Evolutionary conservation across 2,797 vertebrate genomes (phyloP).

Genomic region (Hyperoplus immaculatus): DNA sequence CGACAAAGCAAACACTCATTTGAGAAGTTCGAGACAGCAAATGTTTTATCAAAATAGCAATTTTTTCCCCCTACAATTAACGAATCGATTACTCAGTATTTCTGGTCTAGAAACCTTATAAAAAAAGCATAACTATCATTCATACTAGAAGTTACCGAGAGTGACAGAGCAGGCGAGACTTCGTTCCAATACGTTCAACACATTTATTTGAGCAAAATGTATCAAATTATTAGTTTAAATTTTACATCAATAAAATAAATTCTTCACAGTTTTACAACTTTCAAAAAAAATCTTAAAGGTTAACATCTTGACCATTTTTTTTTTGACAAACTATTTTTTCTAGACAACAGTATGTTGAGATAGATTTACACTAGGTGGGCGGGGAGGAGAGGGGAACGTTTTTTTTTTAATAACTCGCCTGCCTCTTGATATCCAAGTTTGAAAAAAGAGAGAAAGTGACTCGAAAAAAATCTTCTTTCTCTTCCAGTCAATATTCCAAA

Average conservation of each 20-base stretch:
- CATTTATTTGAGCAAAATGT: slow-evolving; percentile 85
- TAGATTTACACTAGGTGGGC: slow-evolving; percentile 52
- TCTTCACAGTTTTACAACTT: slow-evolving; percentile 80
- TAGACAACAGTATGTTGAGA: slow-evolving; percentile 62
- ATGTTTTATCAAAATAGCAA: background rate
- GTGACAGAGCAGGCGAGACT: background rate
- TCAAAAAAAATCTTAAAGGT: slow-evolving; percentile 54
- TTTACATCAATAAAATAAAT: slow-evolving; percentile 81
- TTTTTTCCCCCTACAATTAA: too few species aligned
- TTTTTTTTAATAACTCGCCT: background rate
- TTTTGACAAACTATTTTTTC: slow-evolving; percentile 74
- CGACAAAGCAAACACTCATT: background rate
- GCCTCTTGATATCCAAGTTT: slow-evolving; percentile 12
- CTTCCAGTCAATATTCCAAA: slow-evolving; percentile 26
- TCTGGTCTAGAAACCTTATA: background rate
- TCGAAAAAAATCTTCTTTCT: slow-evolving; percentile 14
- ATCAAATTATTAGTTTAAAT: slow-evolving; percentile 81
- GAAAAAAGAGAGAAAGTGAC: slow-evolving; percentile 42
- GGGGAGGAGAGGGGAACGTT: slow-evolving; percentile 4
- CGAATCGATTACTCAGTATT: background rate
- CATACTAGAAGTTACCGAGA: background rate
- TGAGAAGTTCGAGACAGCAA: background rate
- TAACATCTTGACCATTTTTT: slow-evolving; percentile 28
- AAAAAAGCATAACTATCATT: background rate
- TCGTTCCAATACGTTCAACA: slow-evolving; percentile 68